Percentiles rank a stretch among this genome's conserved stretches.
phyloP scores from a whole-genome alignment of 2,888 invertebrate genomes.

The Lasioglossum vierecki region DNA sequence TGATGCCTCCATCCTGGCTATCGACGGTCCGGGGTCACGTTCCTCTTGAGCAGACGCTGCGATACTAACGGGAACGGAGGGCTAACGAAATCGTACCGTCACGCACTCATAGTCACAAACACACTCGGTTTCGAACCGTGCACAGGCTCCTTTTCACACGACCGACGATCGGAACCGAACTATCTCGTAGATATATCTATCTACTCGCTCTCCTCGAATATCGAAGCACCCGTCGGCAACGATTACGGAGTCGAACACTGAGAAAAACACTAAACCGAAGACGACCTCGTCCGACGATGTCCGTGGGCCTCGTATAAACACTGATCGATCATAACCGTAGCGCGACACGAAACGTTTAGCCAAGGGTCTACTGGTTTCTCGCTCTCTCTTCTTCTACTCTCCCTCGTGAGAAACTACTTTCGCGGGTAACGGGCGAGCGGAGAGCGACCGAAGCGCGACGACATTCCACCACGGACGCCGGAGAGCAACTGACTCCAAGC shows the following conservation, averaged over 20 bases:
- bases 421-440: slow-evolving; percentile 28
- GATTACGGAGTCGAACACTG: neutral
- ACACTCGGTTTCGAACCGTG: slow-evolving; percentile 36
- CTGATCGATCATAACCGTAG: slow-evolving; percentile 53
- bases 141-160: neutral
- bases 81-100: slow-evolving; percentile 71
- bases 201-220: neutral
- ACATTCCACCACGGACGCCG: slow-evolving; percentile 67
- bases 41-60: slow-evolving; percentile 25
- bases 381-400: neutral
- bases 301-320: slow-evolving; percentile 17
- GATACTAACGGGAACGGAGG: slow-evolving; percentile 20
- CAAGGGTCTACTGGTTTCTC: neutral
- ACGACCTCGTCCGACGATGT: neutral
- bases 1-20: slow-evolving; percentile 53
- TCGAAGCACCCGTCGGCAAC: neutral
- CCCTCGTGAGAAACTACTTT: slow-evolving; percentile 51
- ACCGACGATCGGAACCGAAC: neutral
- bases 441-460: slow-evolving; percentile 33
- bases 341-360: neutral
- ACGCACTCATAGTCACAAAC: slow-evolving; percentile 80
- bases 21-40: slow-evolving; percentile 18
- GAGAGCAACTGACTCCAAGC: slow-evolving; percentile 75
- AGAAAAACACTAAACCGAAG: neutral
- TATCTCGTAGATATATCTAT: neutral